Evolutionary conservation across 2,888 invertebrate genomes (phyloP).

Genomic region (Ommatoiulus sabulosus): DNA sequence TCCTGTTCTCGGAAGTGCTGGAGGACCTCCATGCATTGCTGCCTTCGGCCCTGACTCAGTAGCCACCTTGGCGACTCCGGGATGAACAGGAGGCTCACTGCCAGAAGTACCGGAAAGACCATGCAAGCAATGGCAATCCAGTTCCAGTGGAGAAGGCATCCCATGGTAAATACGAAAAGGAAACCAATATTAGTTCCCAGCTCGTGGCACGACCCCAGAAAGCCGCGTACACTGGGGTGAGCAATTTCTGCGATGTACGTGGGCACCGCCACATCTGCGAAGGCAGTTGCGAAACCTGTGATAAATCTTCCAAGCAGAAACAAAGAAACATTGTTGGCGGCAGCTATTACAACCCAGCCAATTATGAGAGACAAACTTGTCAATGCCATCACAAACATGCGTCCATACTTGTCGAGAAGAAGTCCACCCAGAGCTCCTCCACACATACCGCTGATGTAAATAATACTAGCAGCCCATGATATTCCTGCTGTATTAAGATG

Average conservation of each 20-base stretch:
- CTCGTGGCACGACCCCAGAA: constrained; percentile 59
- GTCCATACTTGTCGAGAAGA: constrained; percentile 43
- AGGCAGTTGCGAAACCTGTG: constrained; percentile 58
- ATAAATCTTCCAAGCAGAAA: constrained; percentile 60
- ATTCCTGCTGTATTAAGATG: background rate
- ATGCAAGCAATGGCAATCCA: constrained; percentile 54
- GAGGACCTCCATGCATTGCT: background rate
- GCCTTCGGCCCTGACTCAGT: background rate
- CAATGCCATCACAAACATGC: background rate
- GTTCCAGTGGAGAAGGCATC: constrained; percentile 52
- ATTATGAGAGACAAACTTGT: background rate
- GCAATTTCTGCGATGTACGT: constrained; percentile 60
- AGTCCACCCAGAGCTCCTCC: constrained; percentile 30
- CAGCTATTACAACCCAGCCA: constrained; percentile 46
- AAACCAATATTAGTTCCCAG: constrained; percentile 54
- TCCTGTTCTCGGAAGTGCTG: constrained; percentile 47
- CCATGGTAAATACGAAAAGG: constrained; percentile 35
- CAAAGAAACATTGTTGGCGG: background rate
- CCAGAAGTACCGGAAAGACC: constrained; percentile 32
- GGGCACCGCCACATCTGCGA: constrained; percentile 57
- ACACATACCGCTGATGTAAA: constrained; percentile 32
- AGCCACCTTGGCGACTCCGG: constrained; percentile 58
- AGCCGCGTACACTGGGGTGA: constrained; percentile 58
- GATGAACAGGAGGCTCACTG: constrained; percentile 45
- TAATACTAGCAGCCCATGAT: constrained; percentile 44